Conservation (phyloP, 1,140 invertebrate species). For the Drosophila athabasca region DNA sequence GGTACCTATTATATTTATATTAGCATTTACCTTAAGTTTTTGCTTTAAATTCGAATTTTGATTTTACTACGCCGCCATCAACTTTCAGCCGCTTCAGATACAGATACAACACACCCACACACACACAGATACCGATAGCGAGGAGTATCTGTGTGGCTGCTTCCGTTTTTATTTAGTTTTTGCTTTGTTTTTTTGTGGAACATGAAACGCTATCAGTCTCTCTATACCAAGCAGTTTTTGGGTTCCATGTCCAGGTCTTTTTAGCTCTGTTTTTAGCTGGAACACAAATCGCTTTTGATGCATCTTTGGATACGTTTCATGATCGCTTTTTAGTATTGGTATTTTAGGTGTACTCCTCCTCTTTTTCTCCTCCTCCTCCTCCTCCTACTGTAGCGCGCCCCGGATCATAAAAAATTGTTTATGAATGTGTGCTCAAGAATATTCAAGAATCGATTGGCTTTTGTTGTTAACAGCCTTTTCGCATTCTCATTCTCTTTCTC, state of each 20-base stretch:
- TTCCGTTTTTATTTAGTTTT: slow-evolving; percentile 27
- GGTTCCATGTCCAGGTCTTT: slow-evolving; percentile 16
- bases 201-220: slow-evolving; percentile 83
- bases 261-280: slow-evolving; percentile 28
- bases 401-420: slow-evolving; percentile 70
- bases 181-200: slow-evolving; percentile 31
- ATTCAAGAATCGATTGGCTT: slow-evolving; percentile 41
- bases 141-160: slow-evolving; percentile 12
- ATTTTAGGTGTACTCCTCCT: slow-evolving; percentile 14
- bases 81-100: slow-evolving; percentile 30
- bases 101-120: background rate
- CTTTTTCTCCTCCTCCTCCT: too few relatives aligned
- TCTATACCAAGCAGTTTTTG: slow-evolving; percentile 59
- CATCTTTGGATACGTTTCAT: slow-evolving; percentile 82
- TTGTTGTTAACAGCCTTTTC: slow-evolving; percentile 13
- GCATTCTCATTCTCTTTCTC: background rate
- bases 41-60: slow-evolving; percentile 82
- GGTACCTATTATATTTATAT: slow-evolving; percentile 52
- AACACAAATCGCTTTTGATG: slow-evolving; percentile 71
- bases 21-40: slow-evolving; percentile 63
- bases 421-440: slow-evolving; percentile 42
- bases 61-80: slow-evolving; percentile 72
- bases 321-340: slow-evolving; percentile 45
- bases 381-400: background rate
- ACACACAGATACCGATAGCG: slow-evolving; percentile 9